These are phyloP conservation scores for Polydesmus complanatus DNA, from an alignment of 2,888 invertebrate genomes.

Conservation along the genomic window DNA sequence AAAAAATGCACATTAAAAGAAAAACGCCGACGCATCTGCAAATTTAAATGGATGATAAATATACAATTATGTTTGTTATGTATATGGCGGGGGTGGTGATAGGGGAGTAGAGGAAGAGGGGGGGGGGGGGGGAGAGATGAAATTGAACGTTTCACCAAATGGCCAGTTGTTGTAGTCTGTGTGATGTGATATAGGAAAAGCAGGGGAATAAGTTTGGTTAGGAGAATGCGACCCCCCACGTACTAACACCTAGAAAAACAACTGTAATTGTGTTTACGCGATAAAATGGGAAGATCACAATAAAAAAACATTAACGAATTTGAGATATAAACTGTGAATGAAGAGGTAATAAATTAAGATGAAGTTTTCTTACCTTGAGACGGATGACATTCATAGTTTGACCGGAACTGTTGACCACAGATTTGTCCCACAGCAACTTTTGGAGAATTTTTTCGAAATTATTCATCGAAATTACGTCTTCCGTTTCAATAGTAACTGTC, in stretches of 20 bases:
- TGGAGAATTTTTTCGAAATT: conserved; percentile 7
- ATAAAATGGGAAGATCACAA: no score
- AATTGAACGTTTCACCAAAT: not conserved
- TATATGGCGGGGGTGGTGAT: no score
- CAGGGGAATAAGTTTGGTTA: no score
- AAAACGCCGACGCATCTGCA: not conserved
- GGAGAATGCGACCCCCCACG: not conserved
- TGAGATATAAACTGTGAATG: not conserved
- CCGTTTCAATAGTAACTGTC: conserved; percentile 10
- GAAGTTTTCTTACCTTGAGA: conserved; percentile 12
- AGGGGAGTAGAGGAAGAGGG: not conserved
- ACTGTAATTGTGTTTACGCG: no score
- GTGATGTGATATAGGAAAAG: no score
- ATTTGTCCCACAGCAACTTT: conserved; percentile 9
- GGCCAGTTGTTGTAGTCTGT: no score
- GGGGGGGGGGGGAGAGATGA: not conserved
- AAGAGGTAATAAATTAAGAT: not conserved
- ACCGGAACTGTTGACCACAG: not conserved
- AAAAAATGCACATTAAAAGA: not conserved
- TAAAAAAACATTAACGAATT: not conserved
- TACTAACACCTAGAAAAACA: not conserved
- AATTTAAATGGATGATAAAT: not conserved
- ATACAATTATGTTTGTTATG: not conserved
- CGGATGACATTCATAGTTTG: conserved; percentile 10
- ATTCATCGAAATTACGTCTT: not conserved